phyloP scores from a whole-genome alignment of 2,888 invertebrate species.

The Drosophila quasianomalipes region DNA sequence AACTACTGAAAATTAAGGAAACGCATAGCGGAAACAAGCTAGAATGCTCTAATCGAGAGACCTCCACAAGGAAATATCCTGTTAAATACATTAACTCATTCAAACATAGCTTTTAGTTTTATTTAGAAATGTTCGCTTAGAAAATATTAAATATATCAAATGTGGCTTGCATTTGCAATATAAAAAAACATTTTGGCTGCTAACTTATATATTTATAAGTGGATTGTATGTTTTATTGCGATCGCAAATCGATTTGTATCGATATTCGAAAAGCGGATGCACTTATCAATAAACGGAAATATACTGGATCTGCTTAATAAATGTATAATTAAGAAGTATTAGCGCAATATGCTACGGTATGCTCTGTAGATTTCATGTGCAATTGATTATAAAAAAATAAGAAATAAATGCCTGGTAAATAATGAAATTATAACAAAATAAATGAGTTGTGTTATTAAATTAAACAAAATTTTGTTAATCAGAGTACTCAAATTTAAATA shows the following conservation, averaged over 20 bases:
- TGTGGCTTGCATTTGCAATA: not conserved
- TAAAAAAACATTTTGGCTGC: no score
- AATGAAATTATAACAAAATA: not conserved
- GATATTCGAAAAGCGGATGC: no score
- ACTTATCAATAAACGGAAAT: no score
- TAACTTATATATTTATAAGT: no score
- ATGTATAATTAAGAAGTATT: not conserved
- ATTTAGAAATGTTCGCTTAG: not conserved
- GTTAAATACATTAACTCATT: not conserved
- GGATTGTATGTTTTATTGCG: no score
- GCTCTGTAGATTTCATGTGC: not conserved
- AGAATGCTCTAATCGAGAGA: not conserved
- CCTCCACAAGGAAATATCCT: not conserved
- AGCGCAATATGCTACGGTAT: not conserved
- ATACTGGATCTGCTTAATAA: no score
- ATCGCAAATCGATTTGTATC: no score
- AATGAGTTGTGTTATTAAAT: not conserved
- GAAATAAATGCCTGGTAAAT: not conserved
- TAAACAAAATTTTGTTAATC: not conserved
- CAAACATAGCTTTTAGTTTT: not conserved
- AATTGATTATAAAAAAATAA: not conserved
- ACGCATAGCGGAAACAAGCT: not conserved
- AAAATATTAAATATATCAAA: not conserved
- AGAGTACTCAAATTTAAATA: not conserved
- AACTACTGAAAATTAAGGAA: conserved; percentile 15